Percentiles rank a stretch among this genome's conserved stretches.
Conservation (phyloP, 2,113 vertebrate species). For the Dipodomys merriami region DNA sequence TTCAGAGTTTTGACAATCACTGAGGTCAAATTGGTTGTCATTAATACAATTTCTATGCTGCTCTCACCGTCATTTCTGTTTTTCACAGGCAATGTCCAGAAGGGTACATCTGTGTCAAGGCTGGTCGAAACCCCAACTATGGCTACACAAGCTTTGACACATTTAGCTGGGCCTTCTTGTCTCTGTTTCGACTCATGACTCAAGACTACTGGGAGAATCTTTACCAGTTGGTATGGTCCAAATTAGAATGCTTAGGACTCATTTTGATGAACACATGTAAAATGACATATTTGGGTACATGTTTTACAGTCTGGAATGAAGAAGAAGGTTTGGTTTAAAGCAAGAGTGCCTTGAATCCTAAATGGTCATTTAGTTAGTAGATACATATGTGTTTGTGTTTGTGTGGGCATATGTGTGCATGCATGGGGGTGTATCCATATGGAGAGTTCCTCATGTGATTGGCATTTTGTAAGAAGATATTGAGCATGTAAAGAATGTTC, state of each 20-base stretch:
- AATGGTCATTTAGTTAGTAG: neutral
- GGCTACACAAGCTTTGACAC: constrained; percentile 97
- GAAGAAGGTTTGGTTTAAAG: neutral
- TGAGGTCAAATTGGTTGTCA: neutral
- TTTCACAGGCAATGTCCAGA: constrained; percentile 93
- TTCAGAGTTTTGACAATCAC: neutral
- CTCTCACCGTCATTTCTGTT: neutral
- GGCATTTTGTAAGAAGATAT: neutral
- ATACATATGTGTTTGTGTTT: neutral
- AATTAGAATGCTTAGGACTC: neutral
- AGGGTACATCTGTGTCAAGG: constrained; percentile 89
- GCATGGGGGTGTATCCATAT: neutral
- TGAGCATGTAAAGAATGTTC: neutral
- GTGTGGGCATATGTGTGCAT: too few relatives aligned
- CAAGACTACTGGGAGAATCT: constrained; percentile 98
- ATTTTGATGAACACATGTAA: constrained; percentile 8
- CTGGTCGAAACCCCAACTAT: constrained; percentile 94
- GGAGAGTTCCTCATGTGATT: neutral
- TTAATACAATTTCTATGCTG: neutral
- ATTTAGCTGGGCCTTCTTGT: constrained; percentile 97
- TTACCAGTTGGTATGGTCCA: constrained; percentile 92
- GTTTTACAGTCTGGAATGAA: neutral
- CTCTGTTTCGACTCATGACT: constrained; percentile 97
- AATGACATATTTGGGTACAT: neutral
- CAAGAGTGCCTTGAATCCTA: neutral